These are phyloP conservation scores for Clarias magur DNA, from an alignment of 2,113 vertebrate species.

Conservation along the genomic window DNA sequence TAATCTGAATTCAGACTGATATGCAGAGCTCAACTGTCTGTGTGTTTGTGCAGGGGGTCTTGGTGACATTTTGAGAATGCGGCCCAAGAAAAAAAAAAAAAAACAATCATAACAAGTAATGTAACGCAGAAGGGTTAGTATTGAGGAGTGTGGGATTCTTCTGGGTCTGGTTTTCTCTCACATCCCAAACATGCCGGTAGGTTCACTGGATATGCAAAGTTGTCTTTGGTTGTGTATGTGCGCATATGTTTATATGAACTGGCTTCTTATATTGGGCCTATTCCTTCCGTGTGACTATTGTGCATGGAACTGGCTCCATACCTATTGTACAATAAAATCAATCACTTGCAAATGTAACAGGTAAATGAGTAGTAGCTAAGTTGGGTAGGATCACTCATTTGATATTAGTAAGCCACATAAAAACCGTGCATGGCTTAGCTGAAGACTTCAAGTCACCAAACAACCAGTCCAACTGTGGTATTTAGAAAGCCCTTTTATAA, in stretches of 20 bases:
- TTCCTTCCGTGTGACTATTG: background rate
- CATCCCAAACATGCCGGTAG: background rate
- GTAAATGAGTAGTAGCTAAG: background rate
- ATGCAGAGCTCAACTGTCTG: background rate
- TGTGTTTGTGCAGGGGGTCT: background rate
- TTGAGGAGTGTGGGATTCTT: background rate
- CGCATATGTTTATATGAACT: background rate
- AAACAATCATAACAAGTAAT: background rate
- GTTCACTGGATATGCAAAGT: background rate
- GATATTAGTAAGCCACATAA: background rate
- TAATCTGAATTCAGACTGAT: constrained; percentile 15
- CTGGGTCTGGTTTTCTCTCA: background rate
- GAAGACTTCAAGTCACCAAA: background rate
- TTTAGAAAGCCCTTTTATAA: background rate
- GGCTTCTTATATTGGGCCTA: background rate
- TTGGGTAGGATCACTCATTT: background rate
- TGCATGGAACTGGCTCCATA: background rate
- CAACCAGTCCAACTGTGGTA: background rate
- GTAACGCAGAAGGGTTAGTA: background rate
- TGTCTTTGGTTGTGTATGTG: background rate
- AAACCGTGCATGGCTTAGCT: background rate
- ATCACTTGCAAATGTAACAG: background rate
- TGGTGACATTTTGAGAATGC: background rate
- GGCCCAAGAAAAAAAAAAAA: background rate
- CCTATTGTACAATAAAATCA: background rate